phyloP scores from a whole-genome alignment of 2,888 invertebrate species.

The Campaea margaritaria region DNA sequence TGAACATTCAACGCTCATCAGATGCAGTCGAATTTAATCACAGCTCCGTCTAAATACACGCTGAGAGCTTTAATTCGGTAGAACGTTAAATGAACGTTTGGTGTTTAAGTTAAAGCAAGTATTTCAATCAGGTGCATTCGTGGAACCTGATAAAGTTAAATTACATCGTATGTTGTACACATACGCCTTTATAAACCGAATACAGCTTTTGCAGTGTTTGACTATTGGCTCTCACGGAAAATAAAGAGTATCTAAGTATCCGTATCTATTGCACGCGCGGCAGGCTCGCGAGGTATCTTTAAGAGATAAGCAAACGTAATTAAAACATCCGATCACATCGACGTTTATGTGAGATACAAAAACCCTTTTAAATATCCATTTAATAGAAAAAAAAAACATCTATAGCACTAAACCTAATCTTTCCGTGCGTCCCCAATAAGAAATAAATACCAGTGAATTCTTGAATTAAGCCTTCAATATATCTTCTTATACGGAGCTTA shows the following conservation, averaged over 20 bases:
- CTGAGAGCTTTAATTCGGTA: slow-evolving; percentile 31
- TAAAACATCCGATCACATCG: no score
- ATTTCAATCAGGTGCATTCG: slow-evolving; percentile 2
- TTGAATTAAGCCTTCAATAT: slow-evolving; percentile 67
- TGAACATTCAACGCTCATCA: slow-evolving; percentile 43
- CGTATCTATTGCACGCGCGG: no score
- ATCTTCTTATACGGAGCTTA: slow-evolving; percentile 69
- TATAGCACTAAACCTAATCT: slow-evolving; percentile 23
- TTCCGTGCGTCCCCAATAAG: slow-evolving; percentile 51
- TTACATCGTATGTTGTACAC: no score
- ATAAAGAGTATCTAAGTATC: no score
- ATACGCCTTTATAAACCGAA: no score
- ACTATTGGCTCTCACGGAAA: no score
- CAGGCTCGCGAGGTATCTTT: no score
- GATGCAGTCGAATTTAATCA: slow-evolving; percentile 36
- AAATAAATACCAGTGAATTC: slow-evolving; percentile 57
- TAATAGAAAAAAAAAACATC: neutral
- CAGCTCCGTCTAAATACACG: slow-evolving; percentile 35
- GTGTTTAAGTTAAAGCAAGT: slow-evolving; percentile 22
- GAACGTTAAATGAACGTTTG: slow-evolving; percentile 33
- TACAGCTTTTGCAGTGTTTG: no score
- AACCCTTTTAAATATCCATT: no score
- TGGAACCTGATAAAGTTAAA: neutral
- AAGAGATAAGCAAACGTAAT: no score
- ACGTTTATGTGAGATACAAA: no score